Evolutionary conservation across 1,140 invertebrate species (phyloP).

Genomic region (Anthonomus grandis): DNA sequence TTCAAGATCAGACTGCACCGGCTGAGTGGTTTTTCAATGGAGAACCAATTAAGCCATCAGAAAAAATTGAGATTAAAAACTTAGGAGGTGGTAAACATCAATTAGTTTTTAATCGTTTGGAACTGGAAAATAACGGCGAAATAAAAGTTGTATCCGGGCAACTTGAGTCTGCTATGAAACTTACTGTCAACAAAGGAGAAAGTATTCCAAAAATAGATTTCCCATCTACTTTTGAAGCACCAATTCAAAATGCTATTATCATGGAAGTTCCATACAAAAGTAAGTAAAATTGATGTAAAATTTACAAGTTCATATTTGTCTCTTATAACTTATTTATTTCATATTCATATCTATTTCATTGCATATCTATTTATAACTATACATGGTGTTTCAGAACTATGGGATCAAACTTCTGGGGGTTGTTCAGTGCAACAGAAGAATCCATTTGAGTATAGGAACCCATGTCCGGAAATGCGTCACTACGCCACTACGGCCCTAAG

Average conservation of each 20-base stretch:
- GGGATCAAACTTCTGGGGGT: no score
- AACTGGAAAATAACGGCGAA: slow-evolving; percentile 80
- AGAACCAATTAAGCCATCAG: slow-evolving; percentile 72
- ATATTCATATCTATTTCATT: background rate
- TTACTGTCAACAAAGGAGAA: slow-evolving; percentile 82
- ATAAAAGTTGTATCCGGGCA: slow-evolving; percentile 81
- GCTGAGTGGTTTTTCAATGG: slow-evolving; percentile 95
- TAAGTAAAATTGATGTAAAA: slow-evolving; percentile 48
- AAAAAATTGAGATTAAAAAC: slow-evolving; percentile 85
- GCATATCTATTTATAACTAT: background rate
- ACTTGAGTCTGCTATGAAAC: slow-evolving; percentile 73
- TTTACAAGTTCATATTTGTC: background rate
- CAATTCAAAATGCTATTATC: slow-evolving; percentile 72
- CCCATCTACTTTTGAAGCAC: slow-evolving; percentile 76
- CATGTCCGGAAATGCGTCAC: no score
- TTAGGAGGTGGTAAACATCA: slow-evolving; percentile 89
- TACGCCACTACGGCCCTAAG: no score
- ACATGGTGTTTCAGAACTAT: background rate
- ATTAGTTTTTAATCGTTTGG: slow-evolving; percentile 78
- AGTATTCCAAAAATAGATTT: slow-evolving; percentile 77
- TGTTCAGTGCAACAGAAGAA: no score
- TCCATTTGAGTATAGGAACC: no score
- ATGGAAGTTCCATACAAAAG: slow-evolving; percentile 91
- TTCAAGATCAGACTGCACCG: slow-evolving; percentile 91
- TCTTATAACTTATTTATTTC: background rate